phyloP scores from a whole-genome alignment of 1,140 invertebrate species.

The Diachasma alloeum region DNA sequence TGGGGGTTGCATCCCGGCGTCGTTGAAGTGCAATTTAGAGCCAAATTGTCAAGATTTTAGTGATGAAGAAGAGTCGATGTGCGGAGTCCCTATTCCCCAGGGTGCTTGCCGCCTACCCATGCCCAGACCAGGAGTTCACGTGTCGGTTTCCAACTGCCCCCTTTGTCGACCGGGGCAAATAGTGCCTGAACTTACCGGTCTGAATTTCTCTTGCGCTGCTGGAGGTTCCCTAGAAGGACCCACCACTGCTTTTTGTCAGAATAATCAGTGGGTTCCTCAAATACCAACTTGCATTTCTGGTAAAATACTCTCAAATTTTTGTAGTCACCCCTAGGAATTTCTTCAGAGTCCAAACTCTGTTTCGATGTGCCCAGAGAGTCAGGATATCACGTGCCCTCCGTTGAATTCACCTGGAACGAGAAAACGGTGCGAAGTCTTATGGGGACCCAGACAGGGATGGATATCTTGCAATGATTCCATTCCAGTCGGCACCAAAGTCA shows the following conservation, averaged over 20 bases:
- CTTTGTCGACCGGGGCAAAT: slow-evolving; percentile 44
- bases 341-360: too few species aligned
- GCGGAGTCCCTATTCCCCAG: slow-evolving; percentile 35
- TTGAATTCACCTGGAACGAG: slow-evolving; percentile 32
- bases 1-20: slow-evolving; percentile 66
- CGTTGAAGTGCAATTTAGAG: slow-evolving; percentile 48
- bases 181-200: slow-evolving; percentile 43
- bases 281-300: slow-evolving; percentile 40
- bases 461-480: slow-evolving; percentile 44
- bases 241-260: slow-evolving; percentile 40
- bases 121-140: slow-evolving; percentile 37
- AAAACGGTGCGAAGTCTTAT: slow-evolving; percentile 46
- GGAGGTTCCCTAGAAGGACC: slow-evolving; percentile 41
- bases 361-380: not conserved
- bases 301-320: slow-evolving; percentile 6
- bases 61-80: slow-evolving; percentile 62
- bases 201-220: slow-evolving; percentile 44
- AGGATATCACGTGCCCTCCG: slow-evolving; percentile 42
- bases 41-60: slow-evolving; percentile 66
- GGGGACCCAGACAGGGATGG: slow-evolving; percentile 44
- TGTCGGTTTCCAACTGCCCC: slow-evolving; percentile 36
- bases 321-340: too few species aligned
- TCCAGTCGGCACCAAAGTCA: slow-evolving; percentile 46
- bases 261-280: slow-evolving; percentile 42
- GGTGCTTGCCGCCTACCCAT: slow-evolving; percentile 48